Percentiles rank a stretch among this genome's conserved stretches.
These are phyloP conservation scores for Tenthredo mesomela DNA, from an alignment of 2,888 invertebrate species.

Conservation along the genomic window DNA sequence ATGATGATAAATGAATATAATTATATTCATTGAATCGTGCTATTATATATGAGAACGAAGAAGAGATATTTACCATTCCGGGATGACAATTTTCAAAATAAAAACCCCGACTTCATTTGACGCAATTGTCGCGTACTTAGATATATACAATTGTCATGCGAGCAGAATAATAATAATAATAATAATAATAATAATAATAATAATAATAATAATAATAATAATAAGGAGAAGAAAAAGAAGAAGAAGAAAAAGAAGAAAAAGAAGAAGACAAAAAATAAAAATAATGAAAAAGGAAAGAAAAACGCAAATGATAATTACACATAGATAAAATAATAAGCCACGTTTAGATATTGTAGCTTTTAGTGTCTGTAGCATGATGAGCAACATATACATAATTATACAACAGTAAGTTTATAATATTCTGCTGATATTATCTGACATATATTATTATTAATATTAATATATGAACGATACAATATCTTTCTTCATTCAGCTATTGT, in stretches of 20 bases:
- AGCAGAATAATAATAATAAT: constrained; percentile 51
- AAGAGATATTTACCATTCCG: constrained; percentile 26
- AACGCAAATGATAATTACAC: constrained; percentile 26
- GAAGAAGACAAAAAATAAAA: neutral
- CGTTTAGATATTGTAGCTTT: constrained; percentile 53
- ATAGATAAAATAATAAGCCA: constrained; percentile 43
- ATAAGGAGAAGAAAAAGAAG: constrained; percentile 17
- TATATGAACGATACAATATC: neutral
- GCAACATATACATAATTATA: constrained; percentile 45
- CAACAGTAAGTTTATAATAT: constrained; percentile 40
- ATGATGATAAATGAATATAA: constrained; percentile 35
- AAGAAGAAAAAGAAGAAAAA: constrained; percentile 38
- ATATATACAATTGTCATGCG: constrained; percentile 24
- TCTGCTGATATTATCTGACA: constrained; percentile 28
- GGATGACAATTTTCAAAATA: constrained; percentile 47
- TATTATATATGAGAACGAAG: constrained; percentile 36
- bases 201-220: neutral
- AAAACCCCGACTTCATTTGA: constrained; percentile 59
- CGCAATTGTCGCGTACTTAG: constrained; percentile 51
- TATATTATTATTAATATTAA: neutral
- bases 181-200: constrained; percentile 57
- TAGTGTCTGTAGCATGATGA: constrained; percentile 51
- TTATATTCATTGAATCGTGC: constrained; percentile 32
- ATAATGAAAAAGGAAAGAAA: constrained; percentile 27
- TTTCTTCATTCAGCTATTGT: neutral